Evolutionary conservation across 2,113 vertebrate species (phyloP), one percentile per base, ranked within the genome.

Genomic region (Nerophis ophidion): DNA sequence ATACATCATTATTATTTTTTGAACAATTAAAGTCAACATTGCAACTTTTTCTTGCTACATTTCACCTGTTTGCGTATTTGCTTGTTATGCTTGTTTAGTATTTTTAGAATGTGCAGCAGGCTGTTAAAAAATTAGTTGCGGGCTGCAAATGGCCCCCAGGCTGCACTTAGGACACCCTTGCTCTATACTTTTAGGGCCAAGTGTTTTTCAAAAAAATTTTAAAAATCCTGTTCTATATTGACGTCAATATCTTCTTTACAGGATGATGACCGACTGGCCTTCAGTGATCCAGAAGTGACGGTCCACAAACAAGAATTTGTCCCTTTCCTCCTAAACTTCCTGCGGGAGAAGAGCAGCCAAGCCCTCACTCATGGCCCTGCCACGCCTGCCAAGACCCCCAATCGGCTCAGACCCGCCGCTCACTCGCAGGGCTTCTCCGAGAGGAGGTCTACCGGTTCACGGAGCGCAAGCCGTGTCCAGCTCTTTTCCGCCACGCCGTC

Each of bases 321-420:
- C 68, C 91, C 94, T 63, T 99, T 95, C 77, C 85, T 99, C 57
- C 83, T 99, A 16, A 97, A 98, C 79, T 99, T 97, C 84, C 88
- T 99, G 74, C 89, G 94, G 67, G 95, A 98, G 60, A 95, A 99
- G 81, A 96, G 94, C 79, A 91, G 92, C 72, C 92, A 91, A 55
- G 90, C 94, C 45, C 86, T 98, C 42, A 93, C 93, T 49, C 92
- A 97, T 79, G 95, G 94, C 4, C 95, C 94, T 1, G 83, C 94
- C 45, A 97, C 95, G 0, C 97, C 97, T 6, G 95, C 94, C 70
- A 96, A 95, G 83, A 93, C 91, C 44, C 92, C 92, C 46, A 92
- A 80, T 47, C 88, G 78, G 36, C 81, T 87, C 77, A 91, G 91
- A 75, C 75, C 88, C 7, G 13, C 72, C 13, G 64, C 76, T 14